Evolutionary conservation across 2,888 invertebrate genomes (phyloP), one percentile per base, ranked within the genome.

Genomic region (Prosapia bicincta): DNA sequence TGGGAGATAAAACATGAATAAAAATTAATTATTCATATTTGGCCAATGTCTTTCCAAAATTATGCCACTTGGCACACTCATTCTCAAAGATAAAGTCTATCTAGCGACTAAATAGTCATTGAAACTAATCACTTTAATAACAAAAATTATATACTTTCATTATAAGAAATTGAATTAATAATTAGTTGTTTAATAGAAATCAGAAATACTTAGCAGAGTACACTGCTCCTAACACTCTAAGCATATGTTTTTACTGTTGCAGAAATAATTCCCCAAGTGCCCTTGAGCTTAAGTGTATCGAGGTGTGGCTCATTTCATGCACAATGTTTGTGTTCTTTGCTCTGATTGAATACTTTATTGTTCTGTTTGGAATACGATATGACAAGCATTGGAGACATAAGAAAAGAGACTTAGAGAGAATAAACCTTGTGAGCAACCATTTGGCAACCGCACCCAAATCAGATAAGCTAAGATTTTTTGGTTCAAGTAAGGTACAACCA

Each of bases 271-370:
- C 90, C 26, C 90, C 90, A 26, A 89, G 89, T 81, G 89, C 90
- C 1, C 84, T 90, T 74, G 89, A 90, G 83, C 83, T 90, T 76
- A 90, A 90, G 82, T 90, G 89, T 83, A 89, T 90, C 80, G 90
- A 90, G 83, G 90, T 90, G 79, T 90, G 90, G 90, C 85, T 90
- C 82, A 89, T 90, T 83, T 89, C 89, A 66, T 90, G 90, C 85
- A 90, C 90, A 67, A 84, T 90, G 81, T 90, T 90, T 84, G 90
- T 90, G 79, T 90, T 90, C 84, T 85, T 89, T 80, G 89, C 90
- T 0, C 84, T 90, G 72, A 85, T 90, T 82, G 90, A 90, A 83
- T 90, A 90, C 83, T 90, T 90, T 82, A 88, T 90, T 80, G 90
- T 90, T 78, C 85, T 90, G 66, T 90, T 90, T 83, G 90, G 90